These are phyloP conservation scores for Fragum fragum DNA, from an alignment of 2,888 invertebrate genomes.

Conservation along the genomic window DNA sequence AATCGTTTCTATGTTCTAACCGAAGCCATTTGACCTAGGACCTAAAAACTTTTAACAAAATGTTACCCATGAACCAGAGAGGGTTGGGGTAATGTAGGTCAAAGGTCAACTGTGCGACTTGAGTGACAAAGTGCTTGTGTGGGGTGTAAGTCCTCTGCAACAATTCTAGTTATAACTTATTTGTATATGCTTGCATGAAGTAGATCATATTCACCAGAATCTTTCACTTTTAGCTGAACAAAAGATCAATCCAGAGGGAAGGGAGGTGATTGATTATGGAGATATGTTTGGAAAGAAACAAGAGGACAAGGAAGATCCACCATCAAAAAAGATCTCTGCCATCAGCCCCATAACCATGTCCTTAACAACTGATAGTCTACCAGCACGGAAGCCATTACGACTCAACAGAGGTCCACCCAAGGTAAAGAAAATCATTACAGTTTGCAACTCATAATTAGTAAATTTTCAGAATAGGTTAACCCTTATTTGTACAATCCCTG, in stretches of 20 bases:
- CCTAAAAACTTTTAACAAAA: no score
- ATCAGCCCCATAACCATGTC: not conserved
- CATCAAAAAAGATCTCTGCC: not conserved
- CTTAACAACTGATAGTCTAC: not conserved
- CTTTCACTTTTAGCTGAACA: not conserved
- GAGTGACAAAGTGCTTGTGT: no score
- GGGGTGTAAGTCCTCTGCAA: no score
- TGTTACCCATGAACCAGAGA: no score
- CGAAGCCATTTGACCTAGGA: no score
- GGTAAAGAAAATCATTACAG: constrained; percentile 33
- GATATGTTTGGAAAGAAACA: constrained; percentile 56
- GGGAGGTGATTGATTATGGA: constrained; percentile 61
- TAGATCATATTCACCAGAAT: no score
- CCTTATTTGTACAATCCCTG: no score
- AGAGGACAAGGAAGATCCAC: constrained; percentile 11
- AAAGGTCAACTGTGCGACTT: no score
- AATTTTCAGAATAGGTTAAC: not conserved
- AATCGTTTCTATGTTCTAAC: no score
- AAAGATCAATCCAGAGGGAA: constrained; percentile 34
- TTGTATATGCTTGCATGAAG: no score
- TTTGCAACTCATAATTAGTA: not conserved
- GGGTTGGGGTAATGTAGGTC: no score
- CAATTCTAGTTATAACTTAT: no score
- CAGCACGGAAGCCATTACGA: constrained; percentile 20
- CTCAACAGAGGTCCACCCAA: constrained; percentile 58